Conservation (phyloP, 2,797 vertebrate species). For the Morelia viridis region DNA sequence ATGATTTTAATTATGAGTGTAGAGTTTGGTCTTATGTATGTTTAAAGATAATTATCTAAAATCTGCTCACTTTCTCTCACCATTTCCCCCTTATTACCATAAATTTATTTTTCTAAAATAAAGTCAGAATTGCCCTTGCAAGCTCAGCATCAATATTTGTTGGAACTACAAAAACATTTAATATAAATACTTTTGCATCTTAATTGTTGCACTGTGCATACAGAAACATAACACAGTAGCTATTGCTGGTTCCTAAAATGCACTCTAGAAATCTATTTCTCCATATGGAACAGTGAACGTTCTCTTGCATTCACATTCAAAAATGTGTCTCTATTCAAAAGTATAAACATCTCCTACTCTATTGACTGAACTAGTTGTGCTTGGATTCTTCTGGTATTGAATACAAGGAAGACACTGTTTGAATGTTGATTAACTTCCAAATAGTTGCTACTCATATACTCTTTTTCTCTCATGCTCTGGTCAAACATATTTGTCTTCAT, state of each 20-base stretch:
- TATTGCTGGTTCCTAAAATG: not conserved
- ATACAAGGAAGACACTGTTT: not conserved
- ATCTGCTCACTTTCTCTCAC: not conserved
- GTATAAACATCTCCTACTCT: slow-evolving; percentile 7
- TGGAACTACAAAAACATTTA: not conserved
- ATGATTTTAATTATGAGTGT: slow-evolving; percentile 22
- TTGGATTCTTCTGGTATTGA: not conserved
- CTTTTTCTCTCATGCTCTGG: not conserved
- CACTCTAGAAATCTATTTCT: not conserved
- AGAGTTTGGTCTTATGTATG: not conserved
- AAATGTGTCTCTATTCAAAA: not conserved
- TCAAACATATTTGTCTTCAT: not conserved
- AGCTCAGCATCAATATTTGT: not conserved
- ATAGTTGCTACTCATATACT: not conserved
- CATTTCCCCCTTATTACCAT: not conserved
- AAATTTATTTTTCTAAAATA: slow-evolving; percentile 1
- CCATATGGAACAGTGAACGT: not conserved
- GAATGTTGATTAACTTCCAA: not conserved
- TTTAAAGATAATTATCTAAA: slow-evolving; percentile 9
- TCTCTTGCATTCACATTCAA: not conserved
- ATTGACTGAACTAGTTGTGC: not conserved
- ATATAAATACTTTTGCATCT: not conserved
- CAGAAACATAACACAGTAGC: not conserved
- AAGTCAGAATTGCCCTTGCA: not conserved
- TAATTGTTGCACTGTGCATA: not conserved